Conservation (phyloP, 2,113 vertebrate species). For the Urocynchramus pylzowi region DNA sequence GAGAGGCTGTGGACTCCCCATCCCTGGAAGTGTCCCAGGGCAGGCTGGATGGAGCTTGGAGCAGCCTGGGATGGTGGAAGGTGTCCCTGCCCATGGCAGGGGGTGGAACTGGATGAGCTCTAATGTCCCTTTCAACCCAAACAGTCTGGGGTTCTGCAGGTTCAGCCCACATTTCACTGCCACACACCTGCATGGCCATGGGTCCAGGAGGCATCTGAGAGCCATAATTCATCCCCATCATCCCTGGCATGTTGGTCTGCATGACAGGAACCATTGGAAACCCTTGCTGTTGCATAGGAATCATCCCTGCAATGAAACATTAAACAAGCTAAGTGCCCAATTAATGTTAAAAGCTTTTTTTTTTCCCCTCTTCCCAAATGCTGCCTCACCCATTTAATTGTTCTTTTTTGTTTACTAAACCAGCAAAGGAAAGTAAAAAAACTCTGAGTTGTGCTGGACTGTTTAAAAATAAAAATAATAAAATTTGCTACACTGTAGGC, state of each 20-base stretch:
- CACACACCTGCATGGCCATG: slow-evolving; percentile 89
- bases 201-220: slow-evolving; percentile 88
- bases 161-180: background rate
- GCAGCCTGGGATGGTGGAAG: background rate
- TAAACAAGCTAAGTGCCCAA: background rate
- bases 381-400: background rate
- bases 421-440: background rate
- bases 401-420: background rate
- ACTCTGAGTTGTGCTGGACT: no score
- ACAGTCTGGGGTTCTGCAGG: background rate
- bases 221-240: slow-evolving; percentile 96
- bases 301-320: slow-evolving; percentile 78
- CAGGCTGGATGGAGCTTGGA: background rate
- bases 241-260: slow-evolving; percentile 92
- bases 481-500: background rate
- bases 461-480: background rate
- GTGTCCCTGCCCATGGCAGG: background rate
- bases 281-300: slow-evolving; percentile 87
- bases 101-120: background rate
- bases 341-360: background rate
- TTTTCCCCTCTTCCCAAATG: fast-evolving
- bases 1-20: background rate
- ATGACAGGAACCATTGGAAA: slow-evolving; percentile 93
- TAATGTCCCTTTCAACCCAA: background rate
- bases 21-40: background rate